These are phyloP conservation scores for Parotocinclus haroldoi DNA, from an alignment of 2,797 vertebrate genomes.

Conservation along the genomic window DNA sequence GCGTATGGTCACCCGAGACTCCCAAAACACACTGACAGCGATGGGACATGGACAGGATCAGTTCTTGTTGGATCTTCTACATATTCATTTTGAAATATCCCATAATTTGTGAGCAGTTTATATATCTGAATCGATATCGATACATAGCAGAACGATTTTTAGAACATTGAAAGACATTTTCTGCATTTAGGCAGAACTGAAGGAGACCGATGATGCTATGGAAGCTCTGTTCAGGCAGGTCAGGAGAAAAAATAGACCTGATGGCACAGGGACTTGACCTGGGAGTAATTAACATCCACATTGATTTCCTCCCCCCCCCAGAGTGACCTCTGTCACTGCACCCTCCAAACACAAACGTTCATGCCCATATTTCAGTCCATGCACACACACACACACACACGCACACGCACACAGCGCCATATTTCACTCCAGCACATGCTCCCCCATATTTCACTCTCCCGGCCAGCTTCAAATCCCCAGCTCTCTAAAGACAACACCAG, in stretches of 20 bases:
- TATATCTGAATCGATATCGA: too few species aligned
- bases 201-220: neutral
- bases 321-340: conserved; percentile 75
- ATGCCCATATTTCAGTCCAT: conserved; percentile 66
- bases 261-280: conserved; percentile 65
- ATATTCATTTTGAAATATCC: too few species aligned
- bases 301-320: conserved; percentile 76
- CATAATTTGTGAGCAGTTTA: too few species aligned
- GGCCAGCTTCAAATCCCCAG: conserved; percentile 48
- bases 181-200: neutral
- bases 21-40: too few species aligned
- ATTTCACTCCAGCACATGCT: conserved; percentile 30
- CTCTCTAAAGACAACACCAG: conserved; percentile 51
- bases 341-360: conserved; percentile 60
- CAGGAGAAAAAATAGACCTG: conserved; percentile 46
- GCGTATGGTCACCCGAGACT: too few species aligned
- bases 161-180: neutral
- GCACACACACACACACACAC: conserved; percentile 20
- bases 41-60: too few species aligned
- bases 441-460: conserved; percentile 67
- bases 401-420: conserved; percentile 16
- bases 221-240: conserved; percentile 37
- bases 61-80: too few species aligned
- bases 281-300: conserved; percentile 78
- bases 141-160: neutral